Percentiles rank a stretch among this genome's conserved stretches.
Conservation (phyloP, 1,140 invertebrate genomes). For the Eriosoma lanigerum region DNA sequence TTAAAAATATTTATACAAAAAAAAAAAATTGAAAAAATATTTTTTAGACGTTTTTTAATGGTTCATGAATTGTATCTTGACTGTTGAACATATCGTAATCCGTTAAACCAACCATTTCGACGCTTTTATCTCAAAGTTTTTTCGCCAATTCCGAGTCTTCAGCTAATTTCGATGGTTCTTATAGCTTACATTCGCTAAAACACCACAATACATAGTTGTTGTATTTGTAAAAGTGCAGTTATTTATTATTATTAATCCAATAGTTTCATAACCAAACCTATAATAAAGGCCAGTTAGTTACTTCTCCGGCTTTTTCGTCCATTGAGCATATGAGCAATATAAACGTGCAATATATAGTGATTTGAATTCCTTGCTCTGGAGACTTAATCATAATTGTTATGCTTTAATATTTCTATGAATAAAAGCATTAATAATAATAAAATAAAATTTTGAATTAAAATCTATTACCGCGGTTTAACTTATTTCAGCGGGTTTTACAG, state of each 20-base stretch:
- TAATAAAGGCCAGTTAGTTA: constrained; percentile 70
- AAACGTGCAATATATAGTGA: constrained; percentile 78
- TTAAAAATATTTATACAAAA: no score
- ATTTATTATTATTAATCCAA: no score
- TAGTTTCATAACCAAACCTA: constrained; percentile 58
- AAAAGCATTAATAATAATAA: no score
- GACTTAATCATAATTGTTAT: constrained; percentile 69
- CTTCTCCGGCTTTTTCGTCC: constrained; percentile 66
- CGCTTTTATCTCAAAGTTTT: constrained; percentile 61
- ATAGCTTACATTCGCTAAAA: constrained; percentile 64
- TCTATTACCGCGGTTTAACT: no score
- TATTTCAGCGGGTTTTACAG: no score
- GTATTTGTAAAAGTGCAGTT: no score
- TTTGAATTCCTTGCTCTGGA: constrained; percentile 74
- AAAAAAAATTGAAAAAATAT: no score
- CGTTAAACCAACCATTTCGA: constrained; percentile 54
- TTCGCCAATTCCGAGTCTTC: constrained; percentile 62
- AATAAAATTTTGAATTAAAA: no score
- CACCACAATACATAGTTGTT: neutral
- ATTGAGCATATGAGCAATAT: no score
- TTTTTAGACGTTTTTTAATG: constrained; percentile 10
- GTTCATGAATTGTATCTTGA: constrained; percentile 4
- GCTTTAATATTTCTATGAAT: no score
- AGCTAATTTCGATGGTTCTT: constrained; percentile 60
- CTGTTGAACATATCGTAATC: constrained; percentile 52